Evolutionary conservation across 2,113 vertebrate species (phyloP), one percentile per base, ranked within the genome.

Genomic region (Odocoileus virginianus): DNA sequence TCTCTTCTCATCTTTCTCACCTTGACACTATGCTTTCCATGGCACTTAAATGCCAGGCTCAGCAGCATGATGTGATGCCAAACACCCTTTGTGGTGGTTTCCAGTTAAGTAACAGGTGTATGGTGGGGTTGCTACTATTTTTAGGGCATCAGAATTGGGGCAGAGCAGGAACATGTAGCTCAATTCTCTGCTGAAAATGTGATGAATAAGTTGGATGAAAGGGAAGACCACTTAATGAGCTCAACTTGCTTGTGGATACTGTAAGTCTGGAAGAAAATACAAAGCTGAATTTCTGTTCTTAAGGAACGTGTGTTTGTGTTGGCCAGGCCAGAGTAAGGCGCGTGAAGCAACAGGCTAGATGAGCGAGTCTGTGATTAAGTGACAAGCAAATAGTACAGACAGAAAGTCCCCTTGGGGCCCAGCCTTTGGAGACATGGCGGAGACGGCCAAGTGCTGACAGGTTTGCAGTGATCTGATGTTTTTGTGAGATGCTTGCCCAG

Each of bases 271-370:
- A 97, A 88, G 88, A 60, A 92, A 97, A 91, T 79, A 79, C n/a
- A 92, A 95, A 93, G 91, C 76, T 92, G 54, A 25, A 43, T 93
- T 96, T 97, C 76, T 92, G 87, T 96, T 52, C 88, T 95, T 78
- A 92, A 97, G 27, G 82, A 96, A 89, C 64, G 76, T 74, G 40
- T 98, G 83, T 97, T 98, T 98, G 93, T 98, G 91, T 98, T 98
- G 97, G 97, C 97, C 95, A 95, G 87, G 95, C 36, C 57, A 86
- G 94, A 61, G 67, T 36, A 87, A 97, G 60, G 91, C 94, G 23
- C 91, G 93, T 55, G 96, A 97, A 96, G 91, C 94, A 95, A 97
- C 88, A 97, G 87, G 95, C 95, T 96, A 43, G 86, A 96, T 23
- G 76, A 64, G 83, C 83, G 86, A 95, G 96, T 57, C 19, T 93